A percentile compares a stretch with the other conserved stretches of the same genome.
These are phyloP conservation scores for Temnothorax curvispinosus DNA, from an alignment of 1,140 invertebrate genomes.

Conservation along the genomic window DNA sequence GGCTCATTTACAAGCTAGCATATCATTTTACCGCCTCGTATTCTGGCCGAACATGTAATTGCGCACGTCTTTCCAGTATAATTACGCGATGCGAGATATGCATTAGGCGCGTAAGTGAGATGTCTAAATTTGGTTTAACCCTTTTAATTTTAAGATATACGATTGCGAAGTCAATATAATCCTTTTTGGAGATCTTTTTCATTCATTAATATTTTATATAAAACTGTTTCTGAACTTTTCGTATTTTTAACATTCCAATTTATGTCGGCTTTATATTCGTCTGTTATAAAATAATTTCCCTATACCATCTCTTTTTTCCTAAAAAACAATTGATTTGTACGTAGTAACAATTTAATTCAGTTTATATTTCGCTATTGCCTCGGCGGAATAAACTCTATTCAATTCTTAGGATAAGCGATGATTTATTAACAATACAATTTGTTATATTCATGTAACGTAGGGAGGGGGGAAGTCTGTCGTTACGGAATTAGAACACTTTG, in stretches of 20 bases:
- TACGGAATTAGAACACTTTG: constrained; percentile 28
- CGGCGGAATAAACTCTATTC: background rate
- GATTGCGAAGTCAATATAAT: background rate
- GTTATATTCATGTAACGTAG: background rate
- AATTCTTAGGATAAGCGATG: background rate
- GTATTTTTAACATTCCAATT: background rate
- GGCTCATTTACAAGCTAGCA: constrained; percentile 25
- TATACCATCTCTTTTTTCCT: too few relatives aligned
- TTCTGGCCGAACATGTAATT: background rate
- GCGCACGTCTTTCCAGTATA: background rate
- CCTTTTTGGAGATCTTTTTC: background rate
- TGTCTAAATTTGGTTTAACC: background rate
- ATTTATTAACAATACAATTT: background rate
- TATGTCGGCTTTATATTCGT: background rate
- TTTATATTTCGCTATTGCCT: background rate
- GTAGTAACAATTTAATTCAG: background rate
- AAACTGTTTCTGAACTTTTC: background rate
- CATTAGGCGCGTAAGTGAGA: constrained; percentile 1
- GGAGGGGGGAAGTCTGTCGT: background rate
- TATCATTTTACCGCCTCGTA: constrained; percentile 18
- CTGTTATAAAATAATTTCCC: background rate
- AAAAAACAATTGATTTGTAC: too few relatives aligned
- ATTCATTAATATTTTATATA: background rate
- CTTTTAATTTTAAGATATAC: background rate
- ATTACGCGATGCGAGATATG: background rate